phyloP scores from a whole-genome alignment of 2,888 invertebrate genomes.

The Diabrotica balteata region DNA sequence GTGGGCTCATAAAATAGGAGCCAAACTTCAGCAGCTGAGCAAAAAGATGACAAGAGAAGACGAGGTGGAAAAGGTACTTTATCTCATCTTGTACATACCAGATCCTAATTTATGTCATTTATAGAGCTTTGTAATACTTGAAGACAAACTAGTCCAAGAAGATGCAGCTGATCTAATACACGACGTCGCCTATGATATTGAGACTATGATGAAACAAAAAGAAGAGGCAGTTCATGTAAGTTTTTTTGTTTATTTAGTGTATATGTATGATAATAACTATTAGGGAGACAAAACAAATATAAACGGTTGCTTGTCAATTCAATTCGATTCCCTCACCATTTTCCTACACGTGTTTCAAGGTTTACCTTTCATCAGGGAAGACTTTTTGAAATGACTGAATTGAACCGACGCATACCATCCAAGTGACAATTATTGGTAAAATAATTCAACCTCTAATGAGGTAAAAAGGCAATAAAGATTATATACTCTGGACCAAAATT shows the following conservation, averaged over 20 bases:
- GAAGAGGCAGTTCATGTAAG: conserved; percentile 81
- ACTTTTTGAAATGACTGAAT: too few species aligned
- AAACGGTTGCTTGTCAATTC: too few species aligned
- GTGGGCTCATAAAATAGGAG: conserved; percentile 80
- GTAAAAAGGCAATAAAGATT: too few species aligned
- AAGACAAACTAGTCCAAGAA: conserved; percentile 42
- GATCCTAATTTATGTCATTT: conserved; percentile 17
- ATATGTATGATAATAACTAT: too few species aligned
- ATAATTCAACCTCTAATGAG: too few species aligned
- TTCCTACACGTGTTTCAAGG: too few species aligned
- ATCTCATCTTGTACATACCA: background rate
- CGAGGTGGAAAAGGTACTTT: conserved; percentile 73
- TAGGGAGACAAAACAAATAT: too few species aligned
- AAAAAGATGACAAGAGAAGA: conserved; percentile 79
- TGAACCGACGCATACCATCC: too few species aligned
- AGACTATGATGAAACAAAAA: conserved; percentile 85
- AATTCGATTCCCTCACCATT: too few species aligned
- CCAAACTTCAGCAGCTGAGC: conserved; percentile 77
- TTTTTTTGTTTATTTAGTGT: conserved; percentile 40
- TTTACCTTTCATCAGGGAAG: too few species aligned
- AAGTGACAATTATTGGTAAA: too few species aligned
- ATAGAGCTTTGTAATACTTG: conserved; percentile 48
- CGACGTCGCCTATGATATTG: conserved; percentile 82
- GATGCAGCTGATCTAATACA: conserved; percentile 74
- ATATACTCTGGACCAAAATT: too few species aligned